Percentiles rank a stretch among this genome's conserved stretches.
Conservation (phyloP, 2,113 vertebrate genomes). For the Cephalopholis sonnerati region DNA sequence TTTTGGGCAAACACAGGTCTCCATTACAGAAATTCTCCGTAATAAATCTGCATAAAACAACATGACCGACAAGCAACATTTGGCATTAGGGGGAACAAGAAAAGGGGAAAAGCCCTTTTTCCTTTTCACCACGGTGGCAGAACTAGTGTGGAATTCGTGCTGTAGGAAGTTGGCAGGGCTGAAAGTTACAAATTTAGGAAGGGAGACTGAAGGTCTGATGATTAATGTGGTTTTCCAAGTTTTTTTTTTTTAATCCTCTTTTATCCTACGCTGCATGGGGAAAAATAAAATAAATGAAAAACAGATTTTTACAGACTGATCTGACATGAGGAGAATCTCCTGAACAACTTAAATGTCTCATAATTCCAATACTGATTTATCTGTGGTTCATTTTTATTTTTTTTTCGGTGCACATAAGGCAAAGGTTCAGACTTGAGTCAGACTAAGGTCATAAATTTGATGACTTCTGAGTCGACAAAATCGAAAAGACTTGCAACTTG, state of each 20-base stretch:
- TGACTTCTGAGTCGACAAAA: too few species aligned
- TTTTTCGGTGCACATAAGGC: not conserved
- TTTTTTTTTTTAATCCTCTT: not conserved
- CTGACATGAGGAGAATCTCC: slow-evolving; percentile 13
- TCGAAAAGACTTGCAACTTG: too few species aligned
- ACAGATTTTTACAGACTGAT: slow-evolving; percentile 5
- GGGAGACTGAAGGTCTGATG: slow-evolving; percentile 1
- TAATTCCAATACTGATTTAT: slow-evolving; percentile 1
- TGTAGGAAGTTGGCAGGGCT: not conserved
- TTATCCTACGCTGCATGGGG: not conserved
- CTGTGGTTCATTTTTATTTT: not conserved
- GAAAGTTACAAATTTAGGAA: not conserved
- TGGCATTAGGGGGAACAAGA: not conserved
- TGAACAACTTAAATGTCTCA: slow-evolving; percentile 13
- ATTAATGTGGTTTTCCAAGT: slow-evolving; percentile 13
- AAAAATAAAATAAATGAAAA: slow-evolving; percentile 11
- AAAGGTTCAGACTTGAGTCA: too few species aligned
- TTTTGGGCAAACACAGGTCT: not conserved
- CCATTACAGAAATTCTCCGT: not conserved
- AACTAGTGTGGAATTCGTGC: not conserved
- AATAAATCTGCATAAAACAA: not conserved
- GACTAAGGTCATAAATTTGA: too few species aligned
- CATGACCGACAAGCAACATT: not conserved
- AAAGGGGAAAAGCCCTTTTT: not conserved
- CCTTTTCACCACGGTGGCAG: not conserved